A percentile compares a stretch with the other conserved stretches of the same genome.
These are phyloP conservation scores for Ochropleura leucogaster DNA, from an alignment of 2,888 invertebrate genomes.

Conservation along the genomic window DNA sequence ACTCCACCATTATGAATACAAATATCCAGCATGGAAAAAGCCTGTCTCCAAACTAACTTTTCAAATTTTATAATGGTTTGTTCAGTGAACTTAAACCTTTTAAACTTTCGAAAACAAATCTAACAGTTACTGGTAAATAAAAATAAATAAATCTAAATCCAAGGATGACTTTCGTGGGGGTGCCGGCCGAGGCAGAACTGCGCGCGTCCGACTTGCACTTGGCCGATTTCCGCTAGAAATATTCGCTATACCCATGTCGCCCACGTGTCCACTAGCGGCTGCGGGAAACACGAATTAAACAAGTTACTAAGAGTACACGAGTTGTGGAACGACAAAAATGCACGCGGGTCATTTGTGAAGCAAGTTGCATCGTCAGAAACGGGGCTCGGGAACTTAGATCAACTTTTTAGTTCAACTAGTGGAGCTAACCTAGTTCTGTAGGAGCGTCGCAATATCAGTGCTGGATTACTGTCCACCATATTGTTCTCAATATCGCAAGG, in stretches of 20 bases:
- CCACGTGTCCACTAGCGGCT: background rate
- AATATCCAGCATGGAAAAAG: too few species aligned
- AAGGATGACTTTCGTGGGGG: too few species aligned
- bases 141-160: background rate
- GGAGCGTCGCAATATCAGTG: background rate
- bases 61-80: too few species aligned
- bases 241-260: background rate
- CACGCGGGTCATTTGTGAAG: background rate
- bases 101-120: too few species aligned
- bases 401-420: background rate
- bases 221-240: background rate
- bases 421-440: background rate
- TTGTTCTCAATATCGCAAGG: slow-evolving; percentile 41
- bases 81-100: too few species aligned
- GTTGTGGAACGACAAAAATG: background rate
- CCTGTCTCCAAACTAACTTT: too few species aligned
- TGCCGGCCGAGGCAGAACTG: background rate
- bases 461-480: slow-evolving; percentile 20
- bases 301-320: background rate
- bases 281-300: background rate
- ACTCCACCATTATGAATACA: too few species aligned
- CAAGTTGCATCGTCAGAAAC: background rate
- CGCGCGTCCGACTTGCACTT: too few species aligned
- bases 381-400: background rate
- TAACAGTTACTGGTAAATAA: too few species aligned